Percentiles rank a stretch among this genome's conserved stretches.
Conservation (phyloP, 2,797 vertebrate species). For the Calcarius lapponicus region DNA sequence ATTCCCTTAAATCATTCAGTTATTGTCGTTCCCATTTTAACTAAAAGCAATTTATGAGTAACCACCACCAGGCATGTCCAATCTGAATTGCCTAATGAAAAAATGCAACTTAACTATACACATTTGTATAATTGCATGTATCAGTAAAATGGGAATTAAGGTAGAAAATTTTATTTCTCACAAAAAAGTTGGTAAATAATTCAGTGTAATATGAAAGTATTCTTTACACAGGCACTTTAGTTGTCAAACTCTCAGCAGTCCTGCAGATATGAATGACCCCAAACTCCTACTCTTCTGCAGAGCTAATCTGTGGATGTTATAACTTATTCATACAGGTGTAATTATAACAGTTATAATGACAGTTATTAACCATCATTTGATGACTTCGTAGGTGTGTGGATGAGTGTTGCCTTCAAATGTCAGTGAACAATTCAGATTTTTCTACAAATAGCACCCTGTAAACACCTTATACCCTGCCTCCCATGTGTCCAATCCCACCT, state of each 20-base stretch:
- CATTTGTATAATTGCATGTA: not conserved
- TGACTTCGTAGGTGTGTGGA: not conserved
- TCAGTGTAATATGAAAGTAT: not conserved
- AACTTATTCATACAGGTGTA: not conserved
- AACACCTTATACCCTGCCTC: not conserved
- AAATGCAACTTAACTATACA: not conserved
- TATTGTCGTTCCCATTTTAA: not conserved
- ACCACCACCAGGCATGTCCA: not conserved
- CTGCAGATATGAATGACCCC: not conserved
- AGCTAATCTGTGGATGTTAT: not conserved
- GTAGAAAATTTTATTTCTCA: not conserved
- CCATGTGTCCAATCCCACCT: fast-evolving
- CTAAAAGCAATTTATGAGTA: not conserved
- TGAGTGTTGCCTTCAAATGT: not conserved
- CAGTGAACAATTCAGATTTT: not conserved
- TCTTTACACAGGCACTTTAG: not conserved
- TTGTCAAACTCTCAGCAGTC: not conserved
- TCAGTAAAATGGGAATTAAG: not conserved
- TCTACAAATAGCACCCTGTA: not conserved
- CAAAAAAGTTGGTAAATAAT: not conserved
- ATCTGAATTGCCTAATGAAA: not conserved
- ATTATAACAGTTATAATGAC: not conserved
- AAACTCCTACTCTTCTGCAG: not conserved
- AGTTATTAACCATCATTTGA: not conserved
- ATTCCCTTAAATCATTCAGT: not conserved